A percentile compares a stretch with the other conserved stretches of the same genome.
Conservation (phyloP, 2,888 invertebrate genomes). For the Agrilus biguttatus region DNA sequence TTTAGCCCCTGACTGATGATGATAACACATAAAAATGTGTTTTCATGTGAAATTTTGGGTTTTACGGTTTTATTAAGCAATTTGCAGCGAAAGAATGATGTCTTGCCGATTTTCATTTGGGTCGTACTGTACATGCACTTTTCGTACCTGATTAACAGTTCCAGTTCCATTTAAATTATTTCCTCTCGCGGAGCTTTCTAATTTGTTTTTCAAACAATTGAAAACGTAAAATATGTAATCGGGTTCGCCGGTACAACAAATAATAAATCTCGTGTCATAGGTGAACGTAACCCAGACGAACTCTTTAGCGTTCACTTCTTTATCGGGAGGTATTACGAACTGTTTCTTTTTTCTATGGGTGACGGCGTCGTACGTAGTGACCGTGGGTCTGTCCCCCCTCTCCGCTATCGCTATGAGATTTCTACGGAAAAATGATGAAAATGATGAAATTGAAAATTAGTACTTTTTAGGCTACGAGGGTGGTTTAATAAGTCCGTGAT, state of each 20-base stretch:
- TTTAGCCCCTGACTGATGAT: no score
- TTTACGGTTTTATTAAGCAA: no score
- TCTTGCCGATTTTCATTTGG: no score
- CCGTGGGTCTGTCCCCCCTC: constrained; percentile 46
- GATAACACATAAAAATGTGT: no score
- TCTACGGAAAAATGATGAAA: constrained; percentile 28
- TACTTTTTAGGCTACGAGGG: background rate
- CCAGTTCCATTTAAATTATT: constrained; percentile 55
- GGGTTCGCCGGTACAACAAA: constrained; percentile 67
- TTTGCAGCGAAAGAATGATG: no score
- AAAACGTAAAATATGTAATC: constrained; percentile 72
- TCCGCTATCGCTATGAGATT: constrained; percentile 51
- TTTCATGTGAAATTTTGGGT: no score
- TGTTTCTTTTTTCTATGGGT: constrained; percentile 59
- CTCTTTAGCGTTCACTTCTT: constrained; percentile 37
- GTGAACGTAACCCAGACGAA: constrained; percentile 66
- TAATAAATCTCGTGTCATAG: constrained; percentile 65
- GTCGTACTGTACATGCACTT: no score
- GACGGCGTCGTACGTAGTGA: constrained; percentile 56
- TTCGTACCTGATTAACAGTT: constrained; percentile 41
- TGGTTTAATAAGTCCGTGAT: no score
- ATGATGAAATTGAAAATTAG: background rate
- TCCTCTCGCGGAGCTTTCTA: constrained; percentile 60
- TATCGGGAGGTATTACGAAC: constrained; percentile 31
- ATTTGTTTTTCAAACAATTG: constrained; percentile 68